Base-by-base conservation (phyloP, 2,888 invertebrate species). In the Sarcophaga carnaria region DNA sequence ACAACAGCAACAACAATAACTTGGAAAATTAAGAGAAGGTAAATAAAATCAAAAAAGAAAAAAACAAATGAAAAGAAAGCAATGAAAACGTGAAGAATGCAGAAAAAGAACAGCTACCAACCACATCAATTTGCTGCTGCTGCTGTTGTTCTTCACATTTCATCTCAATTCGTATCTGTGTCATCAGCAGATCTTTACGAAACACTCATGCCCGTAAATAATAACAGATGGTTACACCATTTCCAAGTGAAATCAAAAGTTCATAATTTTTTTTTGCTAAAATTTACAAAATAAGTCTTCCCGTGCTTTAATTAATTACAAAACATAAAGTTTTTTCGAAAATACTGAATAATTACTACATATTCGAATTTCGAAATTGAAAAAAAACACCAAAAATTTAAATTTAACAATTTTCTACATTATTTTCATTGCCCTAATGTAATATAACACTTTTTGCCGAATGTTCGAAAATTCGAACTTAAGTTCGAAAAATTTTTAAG, bases 1-100 rank as follows among this genome's bases (percentile, higher is more conserved):
- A 76, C 76, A 37, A 0, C 63, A 75, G 82, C 17, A 45, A 45
- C 69, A 62, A 47, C 17, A 71, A 54, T 54, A 54, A 54, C 10
- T 37, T 37, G 37, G 37, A 37, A 37, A 37, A 37, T 37, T 37
- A 37, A 17, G 54, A 54, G 5, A 54, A 17, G 54, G 12, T 14
- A 81, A 79, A 76, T 79, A 62, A 82, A 79, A 72, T 81, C 71
- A 63, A 69, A 49, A 63, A 77, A 49, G 25, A 64, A 69, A 37
- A 49, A 75, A 47, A n/a, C n/a, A 67, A 8, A 62, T 10, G 20
- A 10, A 59, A n/a, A 17, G 59, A 59, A 14, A 17, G n/a, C 17
- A 67, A 69, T 70, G n/a, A 70, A 70, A 69, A n/a, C 63, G 1
- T 54, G 47, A 22, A 25, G 4, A 5, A 59, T 27, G 54, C 6